Base-by-base conservation (phyloP, 2,797 vertebrate species). In the Alosa sapidissima region DNA sequence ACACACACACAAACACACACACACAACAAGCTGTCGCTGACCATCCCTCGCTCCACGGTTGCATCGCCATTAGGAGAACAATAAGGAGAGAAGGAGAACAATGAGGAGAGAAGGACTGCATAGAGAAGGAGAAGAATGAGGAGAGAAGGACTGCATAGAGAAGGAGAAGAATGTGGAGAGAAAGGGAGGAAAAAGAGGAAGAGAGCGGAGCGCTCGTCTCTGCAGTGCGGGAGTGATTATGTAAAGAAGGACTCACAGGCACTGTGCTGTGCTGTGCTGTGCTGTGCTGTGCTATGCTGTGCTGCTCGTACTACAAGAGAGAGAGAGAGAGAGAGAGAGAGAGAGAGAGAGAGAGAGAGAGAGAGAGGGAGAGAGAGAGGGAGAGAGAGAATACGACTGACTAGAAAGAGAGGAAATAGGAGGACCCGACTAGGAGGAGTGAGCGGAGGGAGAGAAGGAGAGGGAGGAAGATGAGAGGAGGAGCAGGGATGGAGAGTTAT, bases 221-320 rank as follows among this genome's bases (percentile, higher is more conserved):
- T 33, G 24, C 28, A 58, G 62, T 85, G 84, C 68, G 62, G n/a
- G 78, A 58, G 81, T 62, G 86, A 84, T 87, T 89, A 89, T 87
- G 86, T 91, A 89, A 91, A 90, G 84, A 33, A 13, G 11, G 36
- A 19, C 33, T 84, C 82, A 88, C 83, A 84, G 82, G 81, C 82
- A 81, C 86, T 52, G 75, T 82, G 87, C 83, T 11, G 28, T 33
- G 11, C 85, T 87, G 88, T 51, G 84, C 85, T 72, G 51, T 81
- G 49, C 41, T 28, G 24, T 5, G 55, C 58, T 62, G n/a, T 19
- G n/a, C 60, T 54, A 13, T 54, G 52, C 11, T 54, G 54, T 55
- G 54, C 19, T 58, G 19, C 19, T 58, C 52, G 5, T 54, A 1
- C 52, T 54, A 5, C 9, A 54, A 16, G 52, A 54, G 1, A 54